Percentiles rank a stretch among this genome's conserved stretches.
These are phyloP conservation scores for Glyphotaelius pellucidus DNA, from an alignment of 2,888 invertebrate species.

Conservation along the genomic window DNA sequence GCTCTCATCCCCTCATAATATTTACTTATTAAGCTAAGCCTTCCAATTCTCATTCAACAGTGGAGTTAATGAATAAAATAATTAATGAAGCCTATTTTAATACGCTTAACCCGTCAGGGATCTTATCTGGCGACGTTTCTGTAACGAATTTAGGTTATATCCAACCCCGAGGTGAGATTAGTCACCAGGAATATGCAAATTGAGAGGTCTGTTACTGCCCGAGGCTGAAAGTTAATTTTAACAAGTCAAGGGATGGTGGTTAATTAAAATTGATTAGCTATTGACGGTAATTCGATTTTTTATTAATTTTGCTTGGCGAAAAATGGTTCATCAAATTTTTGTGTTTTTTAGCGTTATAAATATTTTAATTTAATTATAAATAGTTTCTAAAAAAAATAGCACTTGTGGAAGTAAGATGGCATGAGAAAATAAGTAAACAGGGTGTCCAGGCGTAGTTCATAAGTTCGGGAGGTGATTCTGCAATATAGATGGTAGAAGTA, in stretches of 20 bases:
- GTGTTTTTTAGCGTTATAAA: too few species aligned
- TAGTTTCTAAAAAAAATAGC: too few species aligned
- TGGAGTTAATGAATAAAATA: constrained; percentile 31
- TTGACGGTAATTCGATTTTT: neutral
- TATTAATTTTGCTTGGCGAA: neutral
- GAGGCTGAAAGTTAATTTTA: neutral
- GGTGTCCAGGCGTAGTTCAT: too few species aligned
- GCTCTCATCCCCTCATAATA: neutral
- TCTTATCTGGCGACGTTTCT: neutral
- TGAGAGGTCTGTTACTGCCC: neutral
- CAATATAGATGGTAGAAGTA: too few species aligned
- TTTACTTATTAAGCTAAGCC: constrained; percentile 18
- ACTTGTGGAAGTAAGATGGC: too few species aligned
- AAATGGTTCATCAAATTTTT: neutral
- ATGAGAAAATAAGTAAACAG: too few species aligned
- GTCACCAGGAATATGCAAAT: neutral
- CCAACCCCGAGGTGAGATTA: neutral
- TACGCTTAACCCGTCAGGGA: neutral
- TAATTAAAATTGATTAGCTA: neutral
- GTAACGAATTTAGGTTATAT: neutral
- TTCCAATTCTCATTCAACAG: constrained; percentile 21
- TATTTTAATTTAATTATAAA: too few species aligned
- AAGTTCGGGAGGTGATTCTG: too few species aligned
- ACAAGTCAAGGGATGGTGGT: neutral
- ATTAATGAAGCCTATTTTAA: constrained; percentile 21